Base-by-base conservation (phyloP, 2,113 vertebrate species). In the Entelurus aequoreus region DNA sequence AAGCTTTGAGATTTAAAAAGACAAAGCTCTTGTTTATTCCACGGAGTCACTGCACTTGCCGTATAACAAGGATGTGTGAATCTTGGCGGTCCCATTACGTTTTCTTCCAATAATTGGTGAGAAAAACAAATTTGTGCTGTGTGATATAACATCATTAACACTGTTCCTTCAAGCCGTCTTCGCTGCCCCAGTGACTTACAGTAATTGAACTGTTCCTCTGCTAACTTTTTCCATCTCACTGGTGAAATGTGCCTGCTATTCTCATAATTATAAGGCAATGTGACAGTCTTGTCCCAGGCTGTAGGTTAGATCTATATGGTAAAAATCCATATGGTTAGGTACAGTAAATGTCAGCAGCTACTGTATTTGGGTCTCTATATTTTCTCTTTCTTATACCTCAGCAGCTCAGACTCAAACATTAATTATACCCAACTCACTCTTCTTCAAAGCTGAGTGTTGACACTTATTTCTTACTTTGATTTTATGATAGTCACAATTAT, bases 191-290 rank as follows among this genome's bases (percentile, higher is more conserved):
- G 58, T 56, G 61, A 75, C 79, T 79, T 87, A 8, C 44, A 16
- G 21, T 48, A 84, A 86, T 86, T 86, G 82, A 76, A 74, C 76
- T 35, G 65, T 57, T 75, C 64, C 69, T 78, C 66, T 72, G 72
- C 68, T 65, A 73, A 28, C 28, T 28, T 28, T 75, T 75, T 65
- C 70, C 71, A 77, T 75, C 6, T 56, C 81, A 83, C 66, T 51
- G 10, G 55, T 54, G 48, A 74, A 83, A 68, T 71, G 63, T 75
- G 85, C 68, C 71, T 62, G 57, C 76, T 37, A 63, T 66, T 66
- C 81, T 56, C 65, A 61, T 82, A 88, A 83, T 86, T 85, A 69
- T 74, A 63, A 54, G 63, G 50, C 65, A 50, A 62, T 70, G 61
- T 74, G 72, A 73, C 65, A 40, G 9, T 54, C 42, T 28, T 65